These are phyloP conservation scores for Nesoenas mayeri DNA, from an alignment of 2,113 vertebrate species.

Conservation along the genomic window DNA sequence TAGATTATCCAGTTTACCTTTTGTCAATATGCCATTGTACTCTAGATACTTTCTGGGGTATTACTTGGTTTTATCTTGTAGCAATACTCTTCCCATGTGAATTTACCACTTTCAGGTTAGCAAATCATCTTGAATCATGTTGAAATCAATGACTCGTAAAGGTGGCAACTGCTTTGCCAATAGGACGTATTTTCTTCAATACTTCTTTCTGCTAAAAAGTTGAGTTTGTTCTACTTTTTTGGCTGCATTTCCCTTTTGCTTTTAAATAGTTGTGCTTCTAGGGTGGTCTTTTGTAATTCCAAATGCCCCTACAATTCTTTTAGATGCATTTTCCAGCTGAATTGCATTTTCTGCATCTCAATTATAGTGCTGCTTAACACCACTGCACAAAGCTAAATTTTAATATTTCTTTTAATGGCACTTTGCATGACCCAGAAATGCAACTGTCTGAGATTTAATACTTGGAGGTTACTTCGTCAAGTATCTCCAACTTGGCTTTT, in stretches of 20 bases:
- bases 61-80: constrained; percentile 38
- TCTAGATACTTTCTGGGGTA: constrained; percentile 18
- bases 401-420: background rate
- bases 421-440: background rate
- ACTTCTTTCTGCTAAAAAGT: background rate
- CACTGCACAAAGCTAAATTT: background rate
- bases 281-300: background rate
- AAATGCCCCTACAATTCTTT: background rate
- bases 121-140: constrained; percentile 31
- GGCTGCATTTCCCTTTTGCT: background rate
- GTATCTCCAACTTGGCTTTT: background rate
- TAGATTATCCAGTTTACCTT: constrained; percentile 19
- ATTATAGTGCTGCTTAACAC: background rate
- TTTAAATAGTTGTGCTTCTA: background rate
- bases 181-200: background rate
- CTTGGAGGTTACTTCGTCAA: background rate
- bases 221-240: background rate
- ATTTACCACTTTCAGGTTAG: constrained; percentile 23
- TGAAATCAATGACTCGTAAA: constrained; percentile 55
- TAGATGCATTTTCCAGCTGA: background rate
- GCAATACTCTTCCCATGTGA: constrained; percentile 26
- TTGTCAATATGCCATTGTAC: constrained; percentile 54
- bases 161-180: constrained; percentile 2
- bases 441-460: background rate
- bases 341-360: background rate